A percentile compares a stretch with the other conserved stretches of the same genome.
These are phyloP conservation scores for Mythimna pallens DNA, from an alignment of 2,888 invertebrate species.

Conservation along the genomic window DNA sequence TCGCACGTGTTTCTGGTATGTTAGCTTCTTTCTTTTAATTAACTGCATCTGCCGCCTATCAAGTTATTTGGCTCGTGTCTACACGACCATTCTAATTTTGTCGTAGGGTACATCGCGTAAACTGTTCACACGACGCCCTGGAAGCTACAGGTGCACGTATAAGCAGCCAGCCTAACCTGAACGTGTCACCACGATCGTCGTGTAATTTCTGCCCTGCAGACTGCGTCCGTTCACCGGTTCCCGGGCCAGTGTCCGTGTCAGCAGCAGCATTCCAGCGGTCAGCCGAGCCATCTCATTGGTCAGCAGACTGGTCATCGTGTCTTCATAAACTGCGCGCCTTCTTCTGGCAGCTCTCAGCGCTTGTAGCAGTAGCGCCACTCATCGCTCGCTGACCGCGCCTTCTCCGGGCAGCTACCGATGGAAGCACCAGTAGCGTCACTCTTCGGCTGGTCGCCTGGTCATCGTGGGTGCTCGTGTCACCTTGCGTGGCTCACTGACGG, in stretches of 20 bases:
- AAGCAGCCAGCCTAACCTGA: not conserved
- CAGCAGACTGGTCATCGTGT: not conserved
- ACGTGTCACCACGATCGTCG: not conserved
- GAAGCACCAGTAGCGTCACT: not conserved
- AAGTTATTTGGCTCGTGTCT: not conserved
- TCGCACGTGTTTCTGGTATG: slow-evolving; percentile 27
- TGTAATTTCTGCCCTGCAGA: not conserved
- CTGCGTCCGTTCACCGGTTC: not conserved
- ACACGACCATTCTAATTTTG: slow-evolving; percentile 27
- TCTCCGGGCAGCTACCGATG: not conserved
- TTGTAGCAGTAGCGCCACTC: not conserved
- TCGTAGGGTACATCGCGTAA: slow-evolving; percentile 27
- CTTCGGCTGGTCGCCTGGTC: not conserved
- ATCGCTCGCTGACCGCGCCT: slow-evolving; percentile 3
- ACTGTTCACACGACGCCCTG: not conserved
- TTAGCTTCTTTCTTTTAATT: not conserved
- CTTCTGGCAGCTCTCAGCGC: not conserved
- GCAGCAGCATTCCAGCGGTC: not conserved
- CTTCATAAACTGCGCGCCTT: not conserved
- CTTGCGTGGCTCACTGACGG: not conserved
- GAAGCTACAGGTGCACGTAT: not conserved
- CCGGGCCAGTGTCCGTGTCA: not conserved
- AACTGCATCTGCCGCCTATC: slow-evolving; percentile 2
- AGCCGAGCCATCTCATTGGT: not conserved
- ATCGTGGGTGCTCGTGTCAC: not conserved